These are phyloP conservation scores for Cheiracanthium punctorium DNA, from an alignment of 2,888 invertebrate genomes.

Conservation along the genomic window DNA sequence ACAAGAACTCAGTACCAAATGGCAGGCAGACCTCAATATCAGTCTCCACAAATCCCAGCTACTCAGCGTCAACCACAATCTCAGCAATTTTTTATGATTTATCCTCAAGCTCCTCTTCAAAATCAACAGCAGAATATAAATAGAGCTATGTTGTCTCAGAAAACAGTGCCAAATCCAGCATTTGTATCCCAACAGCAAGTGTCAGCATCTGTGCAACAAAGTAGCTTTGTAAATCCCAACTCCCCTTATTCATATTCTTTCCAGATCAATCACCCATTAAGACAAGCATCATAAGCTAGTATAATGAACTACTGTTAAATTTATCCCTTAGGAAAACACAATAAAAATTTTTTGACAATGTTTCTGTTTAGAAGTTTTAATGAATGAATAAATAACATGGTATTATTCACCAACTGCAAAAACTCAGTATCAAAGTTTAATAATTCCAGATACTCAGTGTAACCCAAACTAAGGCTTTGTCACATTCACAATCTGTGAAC, in stretches of 20 bases:
- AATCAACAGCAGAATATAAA: neutral
- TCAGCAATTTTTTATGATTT: slow-evolving; percentile 41
- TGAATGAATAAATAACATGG: no score
- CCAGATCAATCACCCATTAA: neutral
- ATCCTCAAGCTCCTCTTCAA: slow-evolving; percentile 29
- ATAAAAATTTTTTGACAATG: no score
- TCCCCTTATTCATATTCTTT: neutral
- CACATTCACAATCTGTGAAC: no score
- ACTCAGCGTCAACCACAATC: slow-evolving; percentile 20
- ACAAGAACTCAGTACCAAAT: neutral
- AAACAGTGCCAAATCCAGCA: slow-evolving; percentile 1
- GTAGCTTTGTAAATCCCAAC: neutral
- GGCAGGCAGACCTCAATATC: neutral
- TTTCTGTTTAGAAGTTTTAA: no score
- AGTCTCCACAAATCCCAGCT: neutral
- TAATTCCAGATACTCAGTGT: no score
- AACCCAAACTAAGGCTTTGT: no score
- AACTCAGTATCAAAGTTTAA: no score
- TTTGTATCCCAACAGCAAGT: slow-evolving; percentile 21
- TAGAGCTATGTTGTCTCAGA: neutral
- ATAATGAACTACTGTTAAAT: no score
- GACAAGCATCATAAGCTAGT: neutral
- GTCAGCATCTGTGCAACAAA: neutral
- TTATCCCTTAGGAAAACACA: no score
- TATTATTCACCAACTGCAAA: no score